These are phyloP conservation scores for Cynopterus brachyotis DNA, from an alignment of 2,113 vertebrate species.

Conservation along the genomic window DNA sequence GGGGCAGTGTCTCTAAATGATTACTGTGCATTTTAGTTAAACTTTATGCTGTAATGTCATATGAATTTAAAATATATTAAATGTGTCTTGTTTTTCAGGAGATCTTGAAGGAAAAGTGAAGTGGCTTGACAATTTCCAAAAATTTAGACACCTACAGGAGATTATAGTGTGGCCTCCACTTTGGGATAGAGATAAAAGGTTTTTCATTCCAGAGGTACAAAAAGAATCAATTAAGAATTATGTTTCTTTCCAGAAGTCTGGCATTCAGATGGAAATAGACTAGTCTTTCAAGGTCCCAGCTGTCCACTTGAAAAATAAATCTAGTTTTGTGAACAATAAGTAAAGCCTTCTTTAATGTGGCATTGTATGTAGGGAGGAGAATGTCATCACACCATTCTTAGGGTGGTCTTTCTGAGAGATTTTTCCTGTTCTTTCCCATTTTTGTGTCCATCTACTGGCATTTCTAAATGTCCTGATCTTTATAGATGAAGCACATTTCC, in stretches of 20 bases:
- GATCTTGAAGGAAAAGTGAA: conserved; percentile 96
- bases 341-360: neutral
- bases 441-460: neutral
- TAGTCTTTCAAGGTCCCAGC: neutral
- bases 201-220: conserved; percentile 92
- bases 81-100: conserved; percentile 81
- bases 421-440: neutral
- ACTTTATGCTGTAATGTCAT: neutral
- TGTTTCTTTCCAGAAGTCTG: neutral
- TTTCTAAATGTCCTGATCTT: neutral
- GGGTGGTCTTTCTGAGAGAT: neutral
- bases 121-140: conserved; percentile 95
- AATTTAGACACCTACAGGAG: conserved; percentile 91
- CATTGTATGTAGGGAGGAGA: no score
- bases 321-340: neutral
- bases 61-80: neutral
- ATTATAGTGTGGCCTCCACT: conserved; percentile 92
- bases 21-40: neutral
- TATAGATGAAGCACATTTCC: neutral
- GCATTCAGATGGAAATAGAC: neutral
- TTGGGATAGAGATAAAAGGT: conserved; percentile 93
- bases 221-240: neutral
- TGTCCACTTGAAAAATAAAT: neutral
- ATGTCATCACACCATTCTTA: rapidly evolving
- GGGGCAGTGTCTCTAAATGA: neutral